Evolutionary conservation across 2,888 invertebrate species (phyloP).

Genomic region (Rhodophaea formosa): DNA sequence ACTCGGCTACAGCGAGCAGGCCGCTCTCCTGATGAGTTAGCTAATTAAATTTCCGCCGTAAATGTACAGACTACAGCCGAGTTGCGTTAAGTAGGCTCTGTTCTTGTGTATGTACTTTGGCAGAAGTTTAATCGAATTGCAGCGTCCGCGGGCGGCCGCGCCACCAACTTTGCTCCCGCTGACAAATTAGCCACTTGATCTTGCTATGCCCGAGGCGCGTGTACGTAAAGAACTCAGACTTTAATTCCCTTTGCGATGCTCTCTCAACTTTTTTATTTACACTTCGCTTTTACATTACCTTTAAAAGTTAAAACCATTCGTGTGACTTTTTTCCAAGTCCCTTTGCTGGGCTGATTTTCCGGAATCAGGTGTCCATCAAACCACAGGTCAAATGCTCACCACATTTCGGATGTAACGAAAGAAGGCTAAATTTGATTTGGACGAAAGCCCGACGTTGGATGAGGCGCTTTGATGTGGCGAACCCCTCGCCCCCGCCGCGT

Average conservation of each 20-base stretch:
- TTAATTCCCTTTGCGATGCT: conserved; percentile 50
- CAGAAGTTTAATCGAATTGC: conserved; percentile 78
- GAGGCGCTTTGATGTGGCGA: conserved; percentile 74
- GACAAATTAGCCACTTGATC: conserved; percentile 77
- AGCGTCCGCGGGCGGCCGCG: conserved; percentile 58
- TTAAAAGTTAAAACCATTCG: conserved; percentile 30
- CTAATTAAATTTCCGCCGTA: conserved; percentile 72
- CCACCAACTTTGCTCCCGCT: conserved; percentile 59
- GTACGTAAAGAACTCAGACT: conserved; percentile 56
- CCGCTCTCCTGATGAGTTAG: conserved; percentile 54
- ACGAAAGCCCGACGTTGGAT: conserved; percentile 57
- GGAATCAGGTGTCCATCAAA: conserved; percentile 34
- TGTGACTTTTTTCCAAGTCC: conserved; percentile 33
- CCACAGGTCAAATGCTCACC: conserved; percentile 44
- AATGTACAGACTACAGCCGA: conserved; percentile 62
- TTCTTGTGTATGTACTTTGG: conserved; percentile 61
- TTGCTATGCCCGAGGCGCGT: conserved; percentile 53
- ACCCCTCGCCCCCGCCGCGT: conserved; percentile 46
- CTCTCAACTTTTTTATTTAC: conserved; percentile 48
- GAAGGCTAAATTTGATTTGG: conserved; percentile 77
- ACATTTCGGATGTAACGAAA: conserved; percentile 57
- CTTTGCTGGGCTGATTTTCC: conserved; percentile 27
- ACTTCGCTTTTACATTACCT: conserved; percentile 40
- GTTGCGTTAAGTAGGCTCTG: conserved; percentile 67
- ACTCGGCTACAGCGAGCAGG: conserved; percentile 14